These are phyloP conservation scores for Lacerta bilineata DNA, from an alignment of 2,797 vertebrate species.

Conservation along the genomic window DNA sequence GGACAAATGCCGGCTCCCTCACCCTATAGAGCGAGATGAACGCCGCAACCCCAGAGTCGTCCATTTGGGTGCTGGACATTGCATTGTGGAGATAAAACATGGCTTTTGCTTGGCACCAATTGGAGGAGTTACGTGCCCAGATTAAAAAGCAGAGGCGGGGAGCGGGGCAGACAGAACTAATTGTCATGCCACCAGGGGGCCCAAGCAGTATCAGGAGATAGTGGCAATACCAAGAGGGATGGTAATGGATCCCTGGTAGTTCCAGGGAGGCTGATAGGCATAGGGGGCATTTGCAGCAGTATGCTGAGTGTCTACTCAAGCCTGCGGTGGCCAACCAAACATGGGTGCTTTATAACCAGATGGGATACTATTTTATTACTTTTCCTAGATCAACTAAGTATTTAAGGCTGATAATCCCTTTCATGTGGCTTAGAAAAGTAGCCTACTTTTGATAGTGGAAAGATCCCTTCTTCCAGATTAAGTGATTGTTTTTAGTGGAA, in stretches of 20 bases:
- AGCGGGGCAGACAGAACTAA: not conserved
- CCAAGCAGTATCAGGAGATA: too few relatives aligned
- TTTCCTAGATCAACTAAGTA: not conserved
- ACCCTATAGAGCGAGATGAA: too few relatives aligned
- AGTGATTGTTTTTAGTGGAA: conserved; percentile 35
- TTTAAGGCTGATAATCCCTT: not conserved
- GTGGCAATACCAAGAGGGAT: not conserved
- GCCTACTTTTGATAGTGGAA: too few relatives aligned
- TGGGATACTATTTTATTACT: not conserved
- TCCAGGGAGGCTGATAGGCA: too few relatives aligned
- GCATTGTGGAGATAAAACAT: not conserved
- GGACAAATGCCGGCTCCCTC: too few relatives aligned
- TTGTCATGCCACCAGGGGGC: not conserved
- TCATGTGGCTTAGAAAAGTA: not conserved
- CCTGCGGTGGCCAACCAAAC: not conserved
- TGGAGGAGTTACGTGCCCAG: too few relatives aligned
- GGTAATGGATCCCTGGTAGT: too few relatives aligned
- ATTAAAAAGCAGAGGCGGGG: too few relatives aligned
- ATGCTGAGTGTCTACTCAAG: not conserved
- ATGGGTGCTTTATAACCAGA: not conserved
- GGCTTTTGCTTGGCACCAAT: not conserved
- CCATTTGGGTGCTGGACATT: not conserved
- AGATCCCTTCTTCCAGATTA: not conserved
- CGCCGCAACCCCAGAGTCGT: too few relatives aligned
- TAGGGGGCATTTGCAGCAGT: too few relatives aligned